These are phyloP conservation scores for Holothuria leucospilota DNA, from an alignment of 53 echinoderm and acorn worm species.

Conservation along the genomic window DNA sequence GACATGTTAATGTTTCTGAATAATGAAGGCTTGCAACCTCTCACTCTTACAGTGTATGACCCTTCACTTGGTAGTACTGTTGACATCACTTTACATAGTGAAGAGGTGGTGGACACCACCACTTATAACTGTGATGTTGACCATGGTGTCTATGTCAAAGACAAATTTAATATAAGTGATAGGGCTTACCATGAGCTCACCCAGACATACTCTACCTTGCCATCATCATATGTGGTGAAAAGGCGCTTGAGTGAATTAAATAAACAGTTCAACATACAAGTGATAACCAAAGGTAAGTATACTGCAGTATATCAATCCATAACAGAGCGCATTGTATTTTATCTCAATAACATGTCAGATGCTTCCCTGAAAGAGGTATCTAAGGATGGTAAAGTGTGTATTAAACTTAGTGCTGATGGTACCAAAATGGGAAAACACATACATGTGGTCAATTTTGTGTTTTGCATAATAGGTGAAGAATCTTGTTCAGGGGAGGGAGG, in stretches of 20 bases:
- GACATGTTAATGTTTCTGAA: neutral
- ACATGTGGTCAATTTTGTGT: constrained; percentile 39
- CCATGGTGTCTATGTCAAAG: constrained; percentile 15
- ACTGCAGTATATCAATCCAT: neutral
- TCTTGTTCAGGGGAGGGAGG: neutral
- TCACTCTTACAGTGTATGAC: constrained; percentile 3
- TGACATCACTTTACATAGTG: neutral
- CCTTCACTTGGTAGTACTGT: neutral
- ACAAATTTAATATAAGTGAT: neutral
- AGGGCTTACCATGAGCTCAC: constrained; percentile 19
- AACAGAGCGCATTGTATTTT: neutral
- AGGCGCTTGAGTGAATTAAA: neutral
- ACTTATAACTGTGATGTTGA: neutral
- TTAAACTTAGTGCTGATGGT: constrained; percentile 42
- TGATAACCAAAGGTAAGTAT: neutral
- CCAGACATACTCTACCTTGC: neutral
- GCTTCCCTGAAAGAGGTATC: neutral
- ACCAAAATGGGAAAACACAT: constrained; percentile 32
- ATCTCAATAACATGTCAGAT: neutral
- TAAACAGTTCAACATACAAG: neutral
- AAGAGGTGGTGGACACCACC: neutral
- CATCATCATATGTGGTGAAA: neutral
- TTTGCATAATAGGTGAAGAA: constrained; percentile 30
- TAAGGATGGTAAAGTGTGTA: neutral
- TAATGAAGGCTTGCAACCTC: neutral